Conservation (phyloP, 2,797 vertebrate genomes). For the Argyrosomus regius region DNA sequence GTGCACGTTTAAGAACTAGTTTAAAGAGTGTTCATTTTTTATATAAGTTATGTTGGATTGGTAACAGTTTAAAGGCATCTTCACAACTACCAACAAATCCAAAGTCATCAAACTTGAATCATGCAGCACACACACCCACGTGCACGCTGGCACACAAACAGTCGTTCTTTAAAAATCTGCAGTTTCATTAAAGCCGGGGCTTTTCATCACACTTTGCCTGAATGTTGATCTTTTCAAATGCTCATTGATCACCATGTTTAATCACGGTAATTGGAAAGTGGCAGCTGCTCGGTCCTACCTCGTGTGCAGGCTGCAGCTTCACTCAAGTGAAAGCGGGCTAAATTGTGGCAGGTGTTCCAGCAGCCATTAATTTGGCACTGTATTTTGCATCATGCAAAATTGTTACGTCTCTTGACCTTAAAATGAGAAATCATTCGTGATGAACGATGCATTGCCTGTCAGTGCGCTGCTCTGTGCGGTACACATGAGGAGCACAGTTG, state of each 20-base stretch:
- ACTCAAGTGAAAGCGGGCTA: slow-evolving; percentile 6
- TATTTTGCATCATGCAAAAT: slow-evolving; percentile 27
- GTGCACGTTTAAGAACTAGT: no score
- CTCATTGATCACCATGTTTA: slow-evolving; percentile 61
- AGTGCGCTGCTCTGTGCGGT: neutral
- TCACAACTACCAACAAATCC: neutral
- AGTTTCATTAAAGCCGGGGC: neutral
- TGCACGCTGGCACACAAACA: neutral
- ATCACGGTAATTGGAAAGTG: slow-evolving; percentile 60
- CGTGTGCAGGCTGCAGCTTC: slow-evolving; percentile 14
- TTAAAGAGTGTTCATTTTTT: no score
- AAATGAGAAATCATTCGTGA: slow-evolving; percentile 33
- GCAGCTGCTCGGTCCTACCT: slow-evolving; percentile 50
- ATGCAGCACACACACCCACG: neutral
- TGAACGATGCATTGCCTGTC: slow-evolving; percentile 2
- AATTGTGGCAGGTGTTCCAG: slow-evolving; percentile 54
- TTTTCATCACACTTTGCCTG: slow-evolving; percentile 27
- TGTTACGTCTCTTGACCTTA: slow-evolving; percentile 29
- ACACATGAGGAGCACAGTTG: neutral
- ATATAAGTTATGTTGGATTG: neutral
- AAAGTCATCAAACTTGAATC: neutral
- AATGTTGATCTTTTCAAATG: slow-evolving; percentile 46
- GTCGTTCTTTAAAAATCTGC: slow-evolving; percentile 8
- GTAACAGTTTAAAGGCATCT: neutral
- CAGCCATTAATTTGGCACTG: slow-evolving; percentile 20